These are phyloP conservation scores for Nyleta sp. DNA, from an alignment of 2,888 invertebrate species.

Conservation along the genomic window DNA sequence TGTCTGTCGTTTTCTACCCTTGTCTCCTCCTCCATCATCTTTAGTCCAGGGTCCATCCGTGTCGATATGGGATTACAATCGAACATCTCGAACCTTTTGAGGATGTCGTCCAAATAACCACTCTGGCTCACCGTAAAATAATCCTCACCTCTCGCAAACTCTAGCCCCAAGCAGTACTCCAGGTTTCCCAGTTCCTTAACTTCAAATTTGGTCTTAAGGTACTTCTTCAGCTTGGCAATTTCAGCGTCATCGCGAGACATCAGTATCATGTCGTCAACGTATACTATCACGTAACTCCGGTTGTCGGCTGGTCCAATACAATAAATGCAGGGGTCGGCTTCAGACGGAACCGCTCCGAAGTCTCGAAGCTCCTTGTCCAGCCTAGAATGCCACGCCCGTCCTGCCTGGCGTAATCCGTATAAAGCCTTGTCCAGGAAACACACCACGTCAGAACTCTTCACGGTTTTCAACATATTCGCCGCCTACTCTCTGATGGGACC, in stretches of 20 bases:
- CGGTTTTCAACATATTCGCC: not conserved
- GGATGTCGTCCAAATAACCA: not conserved
- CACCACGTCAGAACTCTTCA: not conserved
- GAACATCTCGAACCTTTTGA: not conserved
- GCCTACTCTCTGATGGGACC: not conserved
- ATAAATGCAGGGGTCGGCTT: not conserved
- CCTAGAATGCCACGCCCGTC: slow-evolving; percentile 17
- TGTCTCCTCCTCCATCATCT: not conserved
- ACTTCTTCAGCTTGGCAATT: slow-evolving; percentile 16
- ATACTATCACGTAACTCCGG: not conserved
- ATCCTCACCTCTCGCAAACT: slow-evolving; percentile 17
- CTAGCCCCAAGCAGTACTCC: slow-evolving; percentile 16
- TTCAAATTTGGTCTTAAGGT: slow-evolving; percentile 19
- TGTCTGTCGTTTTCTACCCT: not conserved
- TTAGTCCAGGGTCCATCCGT: not conserved
- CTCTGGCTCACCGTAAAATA: not conserved
- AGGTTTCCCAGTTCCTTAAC: slow-evolving; percentile 15
- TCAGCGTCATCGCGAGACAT: slow-evolving; percentile 15
- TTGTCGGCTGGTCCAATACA: slow-evolving; percentile 4
- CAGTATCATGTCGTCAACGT: slow-evolving; percentile 32
- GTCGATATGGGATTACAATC: slow-evolving; percentile 13
- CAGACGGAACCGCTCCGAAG: not conserved
- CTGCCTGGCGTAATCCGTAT: slow-evolving; percentile 18
- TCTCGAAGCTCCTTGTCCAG: slow-evolving; percentile 6
- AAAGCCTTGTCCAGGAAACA: slow-evolving; percentile 9